A percentile compares a stretch with the other conserved stretches of the same genome.
These are phyloP conservation scores for Leucophora obtusa DNA, from an alignment of 2,888 invertebrate genomes.

Conservation along the genomic window DNA sequence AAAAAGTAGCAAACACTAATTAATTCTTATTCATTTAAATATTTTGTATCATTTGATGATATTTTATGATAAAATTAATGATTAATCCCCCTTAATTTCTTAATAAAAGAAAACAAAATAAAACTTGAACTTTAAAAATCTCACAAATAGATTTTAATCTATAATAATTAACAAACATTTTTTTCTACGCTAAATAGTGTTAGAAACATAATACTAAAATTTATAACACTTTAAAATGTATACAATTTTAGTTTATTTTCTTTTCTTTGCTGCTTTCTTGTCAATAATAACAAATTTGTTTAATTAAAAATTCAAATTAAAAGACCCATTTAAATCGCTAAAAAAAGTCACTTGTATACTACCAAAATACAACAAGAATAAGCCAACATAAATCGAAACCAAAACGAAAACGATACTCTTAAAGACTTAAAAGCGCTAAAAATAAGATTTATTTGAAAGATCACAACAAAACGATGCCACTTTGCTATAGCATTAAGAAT, in stretches of 20 bases:
- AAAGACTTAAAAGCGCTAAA: constrained; percentile 35
- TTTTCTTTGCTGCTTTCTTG: constrained; percentile 28
- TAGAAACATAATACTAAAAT: constrained; percentile 49
- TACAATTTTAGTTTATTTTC: not conserved
- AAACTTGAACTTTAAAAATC: constrained; percentile 8
- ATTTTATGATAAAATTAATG: not conserved
- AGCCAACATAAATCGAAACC: constrained; percentile 31
- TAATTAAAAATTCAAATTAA: constrained; percentile 64
- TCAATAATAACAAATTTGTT: constrained; percentile 63
- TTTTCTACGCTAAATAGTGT: constrained; percentile 21
- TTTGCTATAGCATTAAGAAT: not conserved
- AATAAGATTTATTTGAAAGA: constrained; percentile 58
- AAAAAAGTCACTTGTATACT: constrained; percentile 56
- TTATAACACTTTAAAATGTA: constrained; percentile 30
- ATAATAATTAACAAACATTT: constrained; percentile 30
- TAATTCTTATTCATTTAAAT: too few species aligned
- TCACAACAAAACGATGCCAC: constrained; percentile 44
- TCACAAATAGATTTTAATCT: constrained; percentile 25
- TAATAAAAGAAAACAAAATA: constrained; percentile 17
- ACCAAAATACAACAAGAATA: not conserved
- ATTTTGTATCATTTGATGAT: not conserved
- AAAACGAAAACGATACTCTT: constrained; percentile 46
- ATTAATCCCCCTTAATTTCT: constrained; percentile 38
- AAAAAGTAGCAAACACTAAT: too few species aligned
- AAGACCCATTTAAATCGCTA: constrained; percentile 59